Conservation (phyloP, 2,888 invertebrate species). For the Mythimna ferrago region DNA sequence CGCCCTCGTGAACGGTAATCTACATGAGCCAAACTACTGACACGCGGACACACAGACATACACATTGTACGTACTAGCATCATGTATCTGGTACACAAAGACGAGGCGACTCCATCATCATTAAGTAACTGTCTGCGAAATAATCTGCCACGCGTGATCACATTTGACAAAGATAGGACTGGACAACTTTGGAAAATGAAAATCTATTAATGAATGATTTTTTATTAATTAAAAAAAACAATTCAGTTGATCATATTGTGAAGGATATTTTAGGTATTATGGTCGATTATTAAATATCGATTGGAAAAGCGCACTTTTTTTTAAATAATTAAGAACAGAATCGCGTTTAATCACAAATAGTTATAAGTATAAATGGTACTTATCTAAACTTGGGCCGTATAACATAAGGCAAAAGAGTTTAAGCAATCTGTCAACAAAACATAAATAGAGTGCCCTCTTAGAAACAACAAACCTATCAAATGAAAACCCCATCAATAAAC, state of each 20-base stretch:
- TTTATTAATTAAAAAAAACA: not conserved
- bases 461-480: not conserved
- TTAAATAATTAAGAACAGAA: too few relatives aligned
- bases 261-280: too few relatives aligned
- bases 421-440: not conserved
- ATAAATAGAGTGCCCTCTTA: not conserved
- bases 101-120: slow-evolving; percentile 45
- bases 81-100: slow-evolving; percentile 51
- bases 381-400: too few relatives aligned
- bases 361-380: too few relatives aligned
- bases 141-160: slow-evolving; percentile 15
- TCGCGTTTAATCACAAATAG: too few relatives aligned
- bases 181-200: not conserved
- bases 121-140: slow-evolving; percentile 35
- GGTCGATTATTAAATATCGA: too few relatives aligned
- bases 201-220: not conserved
- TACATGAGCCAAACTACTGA: slow-evolving; percentile 53
- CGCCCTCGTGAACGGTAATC: slow-evolving; percentile 64
- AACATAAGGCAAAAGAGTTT: not conserved
- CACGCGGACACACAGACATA: slow-evolving; percentile 30
- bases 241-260: not conserved
- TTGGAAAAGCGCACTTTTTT: too few relatives aligned
- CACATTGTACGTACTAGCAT: slow-evolving; percentile 19
- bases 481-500: slow-evolving; percentile 25
- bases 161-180: not conserved